Evolutionary conservation across 92 coral and sea anemone species (phyloP), one percentile per base, ranked within the genome.

Genomic region (Pocillopora grandis): DNA sequence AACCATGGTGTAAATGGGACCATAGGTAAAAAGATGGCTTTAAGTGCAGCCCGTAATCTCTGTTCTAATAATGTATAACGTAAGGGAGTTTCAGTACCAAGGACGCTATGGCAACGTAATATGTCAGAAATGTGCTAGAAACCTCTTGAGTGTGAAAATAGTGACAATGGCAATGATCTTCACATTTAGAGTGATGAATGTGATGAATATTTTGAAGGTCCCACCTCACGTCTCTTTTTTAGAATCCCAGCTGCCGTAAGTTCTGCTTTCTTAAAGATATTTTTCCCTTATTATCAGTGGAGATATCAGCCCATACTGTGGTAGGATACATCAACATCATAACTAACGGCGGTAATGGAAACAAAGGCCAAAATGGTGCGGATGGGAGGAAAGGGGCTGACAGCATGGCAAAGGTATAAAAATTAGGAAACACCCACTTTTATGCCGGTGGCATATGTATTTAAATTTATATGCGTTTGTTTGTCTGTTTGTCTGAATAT

Each of bases 341-440:
- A 36, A 23, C 35, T 12, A 72, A 58, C n/a, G 84, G 84, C 6
- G 74, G 72, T 12, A 19, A 65, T 66, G 84, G 84, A 49, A 65
- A 66, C 9, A 23, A 12, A 33, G 84, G 84, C 7, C 75, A 70
- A 37, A 42, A 70, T 35, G 75, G 75, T 0, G n/a, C 56, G 8
- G 16, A 37, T 37, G 75, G 75, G 14, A 70, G 56, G 33, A 36
- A n/a, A 15, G 75, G 75, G 1, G 56, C 75, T 0, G 75, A 36
- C 23, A 70, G 55, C 57, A 1, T 5, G 10, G 14, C 21, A 8
- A 37, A 3, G 75, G 75, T 70, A 36, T 35, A 2, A 23, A 65
- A 57, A 48, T 16, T 48, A 77, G 58, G 31, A 27, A 14, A 23
- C 33, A 12, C 8, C 33, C 33, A 67, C 33, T 27, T 27, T 27